phyloP scores from a whole-genome alignment of 2,113 vertebrate species.

The Gnathonemus echidnorhynchus region DNA sequence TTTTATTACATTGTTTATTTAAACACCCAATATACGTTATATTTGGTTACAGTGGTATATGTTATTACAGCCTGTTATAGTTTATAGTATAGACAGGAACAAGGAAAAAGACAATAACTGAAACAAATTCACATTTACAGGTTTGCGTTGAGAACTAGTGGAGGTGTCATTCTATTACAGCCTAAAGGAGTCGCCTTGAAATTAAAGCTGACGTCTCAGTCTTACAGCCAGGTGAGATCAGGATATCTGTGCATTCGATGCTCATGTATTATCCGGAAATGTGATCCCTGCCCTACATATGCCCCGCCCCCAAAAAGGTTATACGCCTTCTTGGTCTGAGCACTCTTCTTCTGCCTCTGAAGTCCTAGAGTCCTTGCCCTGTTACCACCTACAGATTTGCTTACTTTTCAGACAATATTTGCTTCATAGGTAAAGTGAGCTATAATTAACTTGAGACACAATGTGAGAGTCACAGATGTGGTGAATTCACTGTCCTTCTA shows the following conservation, averaged over 20 bases:
- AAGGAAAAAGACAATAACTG: background rate
- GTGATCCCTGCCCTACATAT: background rate
- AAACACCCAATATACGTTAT: background rate
- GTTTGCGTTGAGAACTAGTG: background rate
- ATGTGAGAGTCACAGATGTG: slow-evolving; percentile 27
- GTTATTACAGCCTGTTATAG: background rate
- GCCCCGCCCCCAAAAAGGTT: slow-evolving; percentile 14
- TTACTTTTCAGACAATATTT: slow-evolving; percentile 68
- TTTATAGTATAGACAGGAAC: background rate
- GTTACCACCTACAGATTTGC: slow-evolving; percentile 55
- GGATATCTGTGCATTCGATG: background rate
- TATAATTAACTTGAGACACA: slow-evolving; percentile 57
- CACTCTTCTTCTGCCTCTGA: slow-evolving; percentile 53
- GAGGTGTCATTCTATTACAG: background rate
- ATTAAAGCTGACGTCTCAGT: background rate
- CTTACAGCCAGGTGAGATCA: background rate
- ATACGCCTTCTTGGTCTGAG: slow-evolving; percentile 7
- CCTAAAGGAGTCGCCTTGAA: background rate
- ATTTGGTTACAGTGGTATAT: background rate
- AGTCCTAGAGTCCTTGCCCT: slow-evolving; percentile 41
- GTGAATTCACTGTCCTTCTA: slow-evolving; percentile 3
- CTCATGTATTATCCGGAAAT: background rate
- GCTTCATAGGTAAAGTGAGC: slow-evolving; percentile 53
- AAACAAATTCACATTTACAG: background rate
- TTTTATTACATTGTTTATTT: background rate